Evolutionary conservation across 2,888 invertebrate species (phyloP), one percentile per base, ranked within the genome.

Genomic region (Chymomyza amoena): DNA sequence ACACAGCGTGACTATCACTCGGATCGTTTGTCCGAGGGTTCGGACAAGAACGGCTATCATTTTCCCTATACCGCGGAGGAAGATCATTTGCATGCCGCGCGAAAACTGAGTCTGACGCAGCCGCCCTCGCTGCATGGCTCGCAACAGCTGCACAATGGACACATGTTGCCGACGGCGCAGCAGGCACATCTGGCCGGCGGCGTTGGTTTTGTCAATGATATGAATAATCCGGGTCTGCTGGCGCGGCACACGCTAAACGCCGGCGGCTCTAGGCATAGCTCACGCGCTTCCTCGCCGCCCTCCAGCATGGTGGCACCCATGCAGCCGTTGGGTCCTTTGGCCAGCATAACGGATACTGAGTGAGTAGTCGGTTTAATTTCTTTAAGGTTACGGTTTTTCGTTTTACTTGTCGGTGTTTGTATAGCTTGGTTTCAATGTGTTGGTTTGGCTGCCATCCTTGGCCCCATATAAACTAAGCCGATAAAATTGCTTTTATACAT

Each of bases 21-120:
- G 15, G 95, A 95, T 78, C 92, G 95, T 45, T 93, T 94, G 92
- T 95, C 95, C 0, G 95, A 95, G 81, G 93, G 94, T 1, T 95
- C 95, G 0, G 95, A 95, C 61, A 95, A 95, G 80, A 95, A 95
- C 84, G 97, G 97, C 83, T 97, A 97, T 91, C 93, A 95, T 73
- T 97, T 96, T 85, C 97, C 97, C 0, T 97, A 96, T 88, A 96
- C 96, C 80, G 96, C 96, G 77, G 96, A 96, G 91, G 96, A 96
- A 92, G 96, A 96, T 91, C 96, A 96, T 91, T 91, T 94, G 73
- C 92, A 92, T 80, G 73, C 88, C 63, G 83, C 87, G 4, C 89
- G 91, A 6, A 90, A 90, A 45, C 75, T 89, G 59, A 89, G 88
- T 69, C 87, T 84, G 39, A 78, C 76, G 18, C 89, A 82, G 63